Evolutionary conservation across 2,113 vertebrate genomes (phyloP).

Genomic region (Hypomesus transpacificus): DNA sequence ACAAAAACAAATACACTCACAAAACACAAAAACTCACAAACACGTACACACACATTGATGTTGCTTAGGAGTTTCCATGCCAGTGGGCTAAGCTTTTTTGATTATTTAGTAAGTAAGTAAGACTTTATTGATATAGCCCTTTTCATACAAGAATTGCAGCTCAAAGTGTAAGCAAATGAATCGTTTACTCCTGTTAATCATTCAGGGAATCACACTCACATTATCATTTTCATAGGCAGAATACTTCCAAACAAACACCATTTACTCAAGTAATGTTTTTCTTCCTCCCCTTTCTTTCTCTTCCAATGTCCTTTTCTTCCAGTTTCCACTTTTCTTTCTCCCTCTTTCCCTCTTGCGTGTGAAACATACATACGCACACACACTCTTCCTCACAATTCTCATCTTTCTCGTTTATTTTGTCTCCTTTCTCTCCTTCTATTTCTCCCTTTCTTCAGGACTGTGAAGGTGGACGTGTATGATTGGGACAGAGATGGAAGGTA

Average conservation of each 20-base stretch:
- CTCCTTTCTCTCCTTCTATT: not conserved
- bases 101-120: not conserved
- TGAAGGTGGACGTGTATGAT: constrained; percentile 61
- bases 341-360: not conserved
- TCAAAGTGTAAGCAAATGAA: not conserved
- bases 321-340: not conserved
- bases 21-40: not conserved
- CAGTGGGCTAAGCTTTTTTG: not conserved
- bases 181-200: not conserved
- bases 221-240: not conserved
- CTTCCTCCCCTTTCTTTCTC: not conserved
- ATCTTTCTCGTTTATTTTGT: not conserved
- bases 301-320: not conserved
- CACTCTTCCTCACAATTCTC: not conserved
- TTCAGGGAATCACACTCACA: not conserved
- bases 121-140: no score
- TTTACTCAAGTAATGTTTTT: not conserved
- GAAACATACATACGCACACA: not conserved
- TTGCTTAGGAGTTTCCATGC: not conserved
- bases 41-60: constrained; percentile 2
- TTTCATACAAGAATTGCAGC: no score
- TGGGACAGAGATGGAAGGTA: constrained; percentile 65
- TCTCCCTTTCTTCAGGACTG: constrained; percentile 43
- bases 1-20: not conserved
- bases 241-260: not conserved